These are phyloP conservation scores for Sardinella longiceps DNA, from an alignment of 2,797 vertebrate genomes.

Conservation along the genomic window DNA sequence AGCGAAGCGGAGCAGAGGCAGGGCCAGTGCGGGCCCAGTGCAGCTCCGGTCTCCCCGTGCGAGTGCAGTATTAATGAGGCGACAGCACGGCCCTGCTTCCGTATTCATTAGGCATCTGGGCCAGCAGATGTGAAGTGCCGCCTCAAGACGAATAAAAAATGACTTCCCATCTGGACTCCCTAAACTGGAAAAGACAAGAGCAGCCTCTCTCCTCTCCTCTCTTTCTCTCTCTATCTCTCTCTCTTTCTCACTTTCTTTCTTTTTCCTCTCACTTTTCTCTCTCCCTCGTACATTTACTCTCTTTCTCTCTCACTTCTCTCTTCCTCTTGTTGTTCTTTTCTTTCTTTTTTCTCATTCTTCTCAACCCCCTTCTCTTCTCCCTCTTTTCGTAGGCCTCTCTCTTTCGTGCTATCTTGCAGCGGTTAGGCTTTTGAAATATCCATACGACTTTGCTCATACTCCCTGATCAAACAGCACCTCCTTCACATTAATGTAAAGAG, in stretches of 20 bases:
- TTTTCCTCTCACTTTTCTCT: not conserved
- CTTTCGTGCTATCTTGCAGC: not conserved
- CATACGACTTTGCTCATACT: not conserved
- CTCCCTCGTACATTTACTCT: not conserved
- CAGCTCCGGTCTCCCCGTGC: slow-evolving; percentile 62
- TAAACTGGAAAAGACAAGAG: slow-evolving; percentile 77
- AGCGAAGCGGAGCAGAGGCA: no score
- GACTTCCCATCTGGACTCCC: slow-evolving; percentile 80
- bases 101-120: slow-evolving; percentile 84
- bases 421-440: not conserved
- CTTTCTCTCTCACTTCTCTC: slow-evolving; percentile 40
- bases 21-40: slow-evolving; percentile 42
- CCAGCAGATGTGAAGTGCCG: slow-evolving; percentile 80
- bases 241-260: not conserved
- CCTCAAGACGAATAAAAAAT: slow-evolving; percentile 82
- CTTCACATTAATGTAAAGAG: not conserved
- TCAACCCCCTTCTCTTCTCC: slow-evolving; percentile 21
- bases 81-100: slow-evolving; percentile 73
- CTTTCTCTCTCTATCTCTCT: slow-evolving; percentile 38
- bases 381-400: not conserved
- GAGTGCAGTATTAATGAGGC: slow-evolving; percentile 79
- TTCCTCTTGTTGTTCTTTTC: not conserved
- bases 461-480: not conserved
- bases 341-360: not conserved
- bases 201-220: slow-evolving; percentile 44